Base-by-base conservation (phyloP, 2,888 invertebrate species). In the Lycaena phlaeas region DNA sequence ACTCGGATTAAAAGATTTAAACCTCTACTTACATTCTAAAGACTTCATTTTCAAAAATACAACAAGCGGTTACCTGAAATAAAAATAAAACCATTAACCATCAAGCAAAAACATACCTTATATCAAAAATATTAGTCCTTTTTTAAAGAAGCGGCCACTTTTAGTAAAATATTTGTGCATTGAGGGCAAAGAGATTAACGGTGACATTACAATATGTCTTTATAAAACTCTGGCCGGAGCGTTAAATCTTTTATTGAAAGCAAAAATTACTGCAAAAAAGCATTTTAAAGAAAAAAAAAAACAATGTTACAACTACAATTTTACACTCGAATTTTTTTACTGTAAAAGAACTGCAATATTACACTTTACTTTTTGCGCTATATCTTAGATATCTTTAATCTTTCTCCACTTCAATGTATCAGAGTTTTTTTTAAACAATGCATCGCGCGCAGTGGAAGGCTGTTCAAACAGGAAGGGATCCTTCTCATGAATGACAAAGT, bases 401-500 rank as follows among this genome's bases (percentile, higher is more conserved):
- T 28, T 5, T 14, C 28, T 27, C 11, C 27, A 11, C 38, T n/a
- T 14, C 14, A 10, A 38, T 12, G 29, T 29, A 25, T 25, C 38
- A 22, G 22, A 29, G 30, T 18, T 22, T 37, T 41, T 37, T 39
- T 40, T 22, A 11, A 46, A 41, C 15, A 40, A 41, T 36, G 42
- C 44, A 44, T 7, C 27, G 14, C 11, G 27, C 3, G 25, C 26
- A 30, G 38, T 12, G 22, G 29, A 14, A 22, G 14, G 61, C 67
- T 66, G 60, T 68, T 61, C 59, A 67, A 64, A 69, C 67, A 66
- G 61, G 64, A 69, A 68, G 54, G 56, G 58, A 56, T 53, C 53
- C 54, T 44, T 43, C 39, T 42, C 43, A 41, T 61, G 58, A 59
- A 55, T 52, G 52, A 53, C 46, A 40, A 51, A 44, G 44, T 52